Evolutionary conservation across 1,140 invertebrate species (phyloP).

Genomic region (Dendrolimus kikuchii): DNA sequence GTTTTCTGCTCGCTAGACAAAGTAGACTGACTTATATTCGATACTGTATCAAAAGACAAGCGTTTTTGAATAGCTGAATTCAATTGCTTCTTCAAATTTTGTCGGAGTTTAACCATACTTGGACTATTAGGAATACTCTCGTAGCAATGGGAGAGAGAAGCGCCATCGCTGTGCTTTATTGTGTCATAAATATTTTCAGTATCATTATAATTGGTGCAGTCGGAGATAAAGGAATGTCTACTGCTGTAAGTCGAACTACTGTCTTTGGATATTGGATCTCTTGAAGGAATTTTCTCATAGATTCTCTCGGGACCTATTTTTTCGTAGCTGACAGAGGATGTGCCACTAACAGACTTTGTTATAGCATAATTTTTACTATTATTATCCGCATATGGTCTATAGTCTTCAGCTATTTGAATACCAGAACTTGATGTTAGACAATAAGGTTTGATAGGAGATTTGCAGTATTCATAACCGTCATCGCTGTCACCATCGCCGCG

Average conservation of each 20-base stretch:
- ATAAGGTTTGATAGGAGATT: slow-evolving; percentile 58
- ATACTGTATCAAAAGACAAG: slow-evolving; percentile 60
- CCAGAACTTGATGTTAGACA: slow-evolving; percentile 54
- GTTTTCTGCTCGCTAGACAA: slow-evolving; percentile 78
- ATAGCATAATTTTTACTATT: slow-evolving; percentile 52
- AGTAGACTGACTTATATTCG: slow-evolving; percentile 72
- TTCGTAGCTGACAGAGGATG: slow-evolving; percentile 67
- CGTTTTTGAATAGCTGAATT: slow-evolving; percentile 48
- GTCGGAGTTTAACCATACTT: slow-evolving; percentile 55
- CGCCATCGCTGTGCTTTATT: slow-evolving; percentile 68
- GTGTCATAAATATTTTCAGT: slow-evolving; percentile 75
- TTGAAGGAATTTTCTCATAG: slow-evolving; percentile 63
- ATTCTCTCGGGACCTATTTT: slow-evolving; percentile 65
- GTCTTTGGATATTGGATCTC: slow-evolving; percentile 40
- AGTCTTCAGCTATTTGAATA: slow-evolving; percentile 57
- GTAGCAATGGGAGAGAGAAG: slow-evolving; percentile 73
- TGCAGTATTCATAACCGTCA: slow-evolving; percentile 68
- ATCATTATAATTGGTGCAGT: slow-evolving; percentile 59
- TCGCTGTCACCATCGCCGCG: slow-evolving; percentile 62
- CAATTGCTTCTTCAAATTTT: slow-evolving; percentile 49
- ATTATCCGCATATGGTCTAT: slow-evolving; percentile 29
- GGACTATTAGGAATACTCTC: slow-evolving; percentile 73
- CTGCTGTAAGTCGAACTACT: slow-evolving; percentile 47
- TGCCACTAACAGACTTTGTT: slow-evolving; percentile 59
- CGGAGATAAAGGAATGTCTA: slow-evolving; percentile 50